Percentiles rank a stretch among this genome's conserved stretches.
Evolutionary conservation across 2,888 invertebrate species (phyloP).

Genomic region (Ceratothoa steindachneri): DNA sequence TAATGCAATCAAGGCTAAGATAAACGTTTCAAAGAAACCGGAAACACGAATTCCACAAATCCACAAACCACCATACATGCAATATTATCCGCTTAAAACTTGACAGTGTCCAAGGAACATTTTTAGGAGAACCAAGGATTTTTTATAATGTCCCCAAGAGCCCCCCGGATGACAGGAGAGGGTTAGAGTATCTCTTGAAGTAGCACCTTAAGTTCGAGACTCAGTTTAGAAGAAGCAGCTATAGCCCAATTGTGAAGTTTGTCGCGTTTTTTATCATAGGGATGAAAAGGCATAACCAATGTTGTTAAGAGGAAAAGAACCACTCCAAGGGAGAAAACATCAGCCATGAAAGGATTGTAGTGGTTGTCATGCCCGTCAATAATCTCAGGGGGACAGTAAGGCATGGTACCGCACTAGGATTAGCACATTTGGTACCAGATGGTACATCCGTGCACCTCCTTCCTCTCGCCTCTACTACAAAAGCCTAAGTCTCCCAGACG

Average conservation of each 20-base stretch:
- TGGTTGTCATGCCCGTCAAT: neutral
- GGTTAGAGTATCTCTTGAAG: neutral
- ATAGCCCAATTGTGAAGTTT: neutral
- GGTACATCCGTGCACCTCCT: neutral
- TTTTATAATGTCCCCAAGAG: neutral
- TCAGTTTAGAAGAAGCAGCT: neutral
- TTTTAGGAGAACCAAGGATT: neutral
- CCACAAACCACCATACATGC: neutral
- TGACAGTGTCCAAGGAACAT: neutral
- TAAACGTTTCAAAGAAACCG: no score
- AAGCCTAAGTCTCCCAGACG: neutral
- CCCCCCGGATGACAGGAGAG: neutral
- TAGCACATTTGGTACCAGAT: neutral
- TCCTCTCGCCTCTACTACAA: neutral
- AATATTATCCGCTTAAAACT: constrained; percentile 2
- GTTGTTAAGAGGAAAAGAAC: constrained; percentile 3
- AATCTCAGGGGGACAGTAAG: constrained; percentile 1
- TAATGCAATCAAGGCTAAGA: no score
- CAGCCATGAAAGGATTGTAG: neutral
- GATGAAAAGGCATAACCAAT: neutral
- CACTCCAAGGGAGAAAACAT: neutral
- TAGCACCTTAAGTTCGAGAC: neutral
- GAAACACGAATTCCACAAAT: neutral
- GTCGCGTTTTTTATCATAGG: neutral
- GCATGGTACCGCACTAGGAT: neutral